Evolutionary conservation across 2,113 vertebrate genomes (phyloP).

Genomic region (Periophthalmus modestus): DNA sequence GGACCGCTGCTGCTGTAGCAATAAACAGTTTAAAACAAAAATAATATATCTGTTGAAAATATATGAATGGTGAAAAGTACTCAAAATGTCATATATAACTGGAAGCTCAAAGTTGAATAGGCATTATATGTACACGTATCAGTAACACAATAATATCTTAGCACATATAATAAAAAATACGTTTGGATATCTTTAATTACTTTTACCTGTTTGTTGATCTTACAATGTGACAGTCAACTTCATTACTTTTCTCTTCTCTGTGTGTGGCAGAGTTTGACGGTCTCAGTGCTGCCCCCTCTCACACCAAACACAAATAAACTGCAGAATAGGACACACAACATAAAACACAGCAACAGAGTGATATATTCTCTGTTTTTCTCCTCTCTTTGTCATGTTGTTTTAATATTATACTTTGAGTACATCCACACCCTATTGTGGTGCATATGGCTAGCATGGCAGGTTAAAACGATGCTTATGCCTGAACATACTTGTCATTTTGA

Average conservation of each 20-base stretch:
- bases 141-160: no score
- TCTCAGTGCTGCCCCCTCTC: constrained; percentile 50
- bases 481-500: not conserved
- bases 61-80: no score
- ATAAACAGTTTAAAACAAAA: no score
- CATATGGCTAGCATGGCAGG: not conserved
- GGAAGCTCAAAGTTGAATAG: no score
- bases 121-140: no score
- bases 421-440: not conserved
- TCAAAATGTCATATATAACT: no score
- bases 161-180: no score
- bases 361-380: constrained; percentile 23
- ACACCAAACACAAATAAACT: constrained; percentile 55
- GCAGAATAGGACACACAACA: constrained; percentile 38
- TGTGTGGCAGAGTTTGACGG: constrained; percentile 44
- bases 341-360: constrained; percentile 21
- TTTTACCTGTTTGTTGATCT: not conserved
- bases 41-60: no score
- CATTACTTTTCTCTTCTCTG: constrained; percentile 19
- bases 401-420: not conserved
- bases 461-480: not conserved
- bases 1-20: no score
- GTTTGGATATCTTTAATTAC: not conserved
- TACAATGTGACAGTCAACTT: not conserved
- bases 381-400: constrained; percentile 27